Evolutionary conservation across 2,797 vertebrate species (phyloP).

Genomic region (Cyclura pinguis): DNA sequence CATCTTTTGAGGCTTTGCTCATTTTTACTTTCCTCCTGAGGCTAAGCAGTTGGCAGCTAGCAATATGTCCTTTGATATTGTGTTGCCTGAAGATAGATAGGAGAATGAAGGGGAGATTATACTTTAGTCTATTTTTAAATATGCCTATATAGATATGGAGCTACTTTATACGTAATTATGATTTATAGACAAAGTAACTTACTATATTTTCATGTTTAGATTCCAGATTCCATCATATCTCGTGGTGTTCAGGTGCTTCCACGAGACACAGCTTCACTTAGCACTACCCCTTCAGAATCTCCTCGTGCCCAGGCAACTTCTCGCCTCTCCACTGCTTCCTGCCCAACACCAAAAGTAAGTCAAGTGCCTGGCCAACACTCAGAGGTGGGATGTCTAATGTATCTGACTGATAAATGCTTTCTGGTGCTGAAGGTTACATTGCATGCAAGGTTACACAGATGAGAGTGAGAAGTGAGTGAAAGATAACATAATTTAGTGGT

Average conservation of each 20-base stretch:
- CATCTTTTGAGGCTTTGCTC: background rate
- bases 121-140: slow-evolving; percentile 6
- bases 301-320: slow-evolving; percentile 98
- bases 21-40: too few relatives aligned
- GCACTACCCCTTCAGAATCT: slow-evolving; percentile 98
- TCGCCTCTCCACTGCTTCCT: slow-evolving; percentile 98
- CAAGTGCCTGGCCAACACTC: slow-evolving; percentile 54
- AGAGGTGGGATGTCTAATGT: slow-evolving; percentile 46
- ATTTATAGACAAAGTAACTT: slow-evolving; percentile 54
- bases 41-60: background rate
- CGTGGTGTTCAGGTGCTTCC: slow-evolving; percentile 98
- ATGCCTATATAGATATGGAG: slow-evolving; percentile 1
- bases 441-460: slow-evolving; percentile 68
- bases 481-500: slow-evolving; percentile 51
- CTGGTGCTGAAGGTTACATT: slow-evolving; percentile 67
- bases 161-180: slow-evolving; percentile 18
- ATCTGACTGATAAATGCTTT: slow-evolving; percentile 58
- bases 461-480: slow-evolving; percentile 40
- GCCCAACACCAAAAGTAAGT: slow-evolving; percentile 99
- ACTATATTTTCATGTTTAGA: slow-evolving; percentile 81
- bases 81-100: background rate
- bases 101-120: background rate
- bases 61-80: background rate
- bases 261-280: slow-evolving; percentile 96
- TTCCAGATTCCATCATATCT: slow-evolving; percentile 98